Evolutionary conservation across 2,888 invertebrate species (phyloP).

Genomic region (Agonopterix heracliana): DNA sequence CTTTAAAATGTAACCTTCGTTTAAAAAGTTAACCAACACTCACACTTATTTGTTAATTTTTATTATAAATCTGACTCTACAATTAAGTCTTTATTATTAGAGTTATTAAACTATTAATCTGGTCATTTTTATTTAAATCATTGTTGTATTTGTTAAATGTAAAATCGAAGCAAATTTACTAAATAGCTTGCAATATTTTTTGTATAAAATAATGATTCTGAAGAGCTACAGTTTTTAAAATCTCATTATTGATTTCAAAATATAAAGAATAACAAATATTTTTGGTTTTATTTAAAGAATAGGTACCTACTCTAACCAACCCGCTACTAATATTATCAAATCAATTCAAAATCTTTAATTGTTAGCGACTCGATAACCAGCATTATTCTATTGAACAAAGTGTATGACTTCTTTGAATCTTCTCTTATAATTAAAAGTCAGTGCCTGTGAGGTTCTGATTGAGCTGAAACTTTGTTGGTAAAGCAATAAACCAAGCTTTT

Average conservation of each 20-base stretch:
- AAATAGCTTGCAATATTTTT: conserved; percentile 68
- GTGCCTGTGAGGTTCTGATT: too few species aligned
- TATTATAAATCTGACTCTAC: conserved; percentile 67
- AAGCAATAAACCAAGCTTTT: too few species aligned
- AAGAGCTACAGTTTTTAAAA: conserved; percentile 67
- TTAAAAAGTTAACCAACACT: conserved; percentile 73
- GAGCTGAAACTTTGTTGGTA: too few species aligned
- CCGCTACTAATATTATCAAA: too few species aligned
- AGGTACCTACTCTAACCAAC: too few species aligned
- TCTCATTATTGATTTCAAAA: conserved; percentile 71
- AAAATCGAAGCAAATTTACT: conserved; percentile 66
- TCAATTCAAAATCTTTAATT: too few species aligned
- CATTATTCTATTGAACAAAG: too few species aligned
- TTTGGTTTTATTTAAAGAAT: conserved; percentile 15
- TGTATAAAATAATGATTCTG: conserved; percentile 65
- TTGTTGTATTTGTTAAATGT: conserved; percentile 70
- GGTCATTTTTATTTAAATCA: conserved; percentile 76
- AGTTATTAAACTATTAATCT: conserved; percentile 72
- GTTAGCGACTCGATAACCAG: too few species aligned
- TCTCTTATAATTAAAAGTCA: too few species aligned
- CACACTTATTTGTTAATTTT: conserved; percentile 71
- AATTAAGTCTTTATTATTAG: conserved; percentile 67
- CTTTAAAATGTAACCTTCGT: conserved; percentile 69
- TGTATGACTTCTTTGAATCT: too few species aligned
- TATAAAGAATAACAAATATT: conserved; percentile 65